A percentile compares a stretch with the other conserved stretches of the same genome.
phyloP scores from a whole-genome alignment of 2,888 invertebrate genomes.

The Heterodera filipjevi region DNA sequence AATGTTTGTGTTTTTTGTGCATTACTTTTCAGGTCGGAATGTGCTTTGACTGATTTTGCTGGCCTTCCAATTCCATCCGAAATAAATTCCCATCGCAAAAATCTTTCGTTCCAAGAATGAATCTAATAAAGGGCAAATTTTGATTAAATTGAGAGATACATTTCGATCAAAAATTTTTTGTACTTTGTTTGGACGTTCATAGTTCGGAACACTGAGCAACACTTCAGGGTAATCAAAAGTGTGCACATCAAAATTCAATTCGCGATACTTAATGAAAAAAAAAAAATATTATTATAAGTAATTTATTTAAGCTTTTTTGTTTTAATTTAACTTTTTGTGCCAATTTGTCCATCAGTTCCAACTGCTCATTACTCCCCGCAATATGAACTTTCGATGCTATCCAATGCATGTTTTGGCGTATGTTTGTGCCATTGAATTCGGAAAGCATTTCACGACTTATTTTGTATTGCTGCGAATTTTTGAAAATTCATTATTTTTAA shows the following conservation, averaged over 20 bases:
- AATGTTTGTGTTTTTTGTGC: background rate
- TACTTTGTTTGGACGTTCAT: constrained; percentile 54
- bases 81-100: constrained; percentile 31
- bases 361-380: constrained; percentile 57
- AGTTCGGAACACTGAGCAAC: constrained; percentile 61
- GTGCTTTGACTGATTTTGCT: background rate
- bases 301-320: background rate
- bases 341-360: constrained; percentile 49
- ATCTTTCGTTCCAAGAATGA: constrained; percentile 43
- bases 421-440: constrained; percentile 40
- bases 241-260: constrained; percentile 48
- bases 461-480: constrained; percentile 35
- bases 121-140: constrained; percentile 40
- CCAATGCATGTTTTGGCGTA: constrained; percentile 49
- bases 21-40: background rate
- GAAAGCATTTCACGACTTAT: constrained; percentile 39
- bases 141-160: too few species aligned
- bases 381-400: constrained; percentile 53
- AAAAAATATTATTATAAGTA: background rate
- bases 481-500: background rate
- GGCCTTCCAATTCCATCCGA: constrained; percentile 48
- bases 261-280: constrained; percentile 46
- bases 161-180: too few species aligned
- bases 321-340: constrained; percentile 46
- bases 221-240: constrained; percentile 61